phyloP scores from a whole-genome alignment of 2,888 invertebrate genomes.

The Craniophora ligustri region DNA sequence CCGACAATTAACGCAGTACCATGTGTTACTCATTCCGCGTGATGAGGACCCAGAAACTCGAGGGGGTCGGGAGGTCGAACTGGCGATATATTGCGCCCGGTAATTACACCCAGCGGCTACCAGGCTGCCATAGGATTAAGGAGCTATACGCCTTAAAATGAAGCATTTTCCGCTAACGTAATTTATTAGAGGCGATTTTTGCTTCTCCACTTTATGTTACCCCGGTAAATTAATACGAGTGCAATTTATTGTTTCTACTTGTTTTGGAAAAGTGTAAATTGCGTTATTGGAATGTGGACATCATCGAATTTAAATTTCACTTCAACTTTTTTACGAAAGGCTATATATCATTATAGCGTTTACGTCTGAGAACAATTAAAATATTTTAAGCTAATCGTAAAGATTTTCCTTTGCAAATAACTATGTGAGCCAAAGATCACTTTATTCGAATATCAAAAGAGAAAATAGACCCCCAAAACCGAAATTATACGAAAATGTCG shows the following conservation, averaged over 20 bases:
- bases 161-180: conserved; percentile 73
- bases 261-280: conserved; percentile 12
- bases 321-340: too few species aligned
- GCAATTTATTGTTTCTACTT: conserved; percentile 48
- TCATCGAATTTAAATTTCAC: conserved; percentile 8
- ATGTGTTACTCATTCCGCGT: conserved; percentile 81
- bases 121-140: conserved; percentile 79
- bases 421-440: neutral
- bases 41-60: conserved; percentile 71
- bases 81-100: conserved; percentile 79
- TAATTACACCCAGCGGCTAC: conserved; percentile 82
- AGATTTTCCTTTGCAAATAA: neutral
- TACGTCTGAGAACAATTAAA: neutral
- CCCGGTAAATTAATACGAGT: conserved; percentile 59
- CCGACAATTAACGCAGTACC: conserved; percentile 82
- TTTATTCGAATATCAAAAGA: neutral
- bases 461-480: neutral
- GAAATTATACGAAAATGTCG: neutral
- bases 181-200: conserved; percentile 72
- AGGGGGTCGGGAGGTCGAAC: conserved; percentile 61
- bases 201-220: conserved; percentile 60
- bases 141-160: conserved; percentile 79
- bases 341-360: too few species aligned
- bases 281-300: conserved; percentile 17
- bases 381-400: neutral